Conservation (phyloP, 2,888 invertebrate genomes). For the Drosophila cyrtoloma region DNA sequence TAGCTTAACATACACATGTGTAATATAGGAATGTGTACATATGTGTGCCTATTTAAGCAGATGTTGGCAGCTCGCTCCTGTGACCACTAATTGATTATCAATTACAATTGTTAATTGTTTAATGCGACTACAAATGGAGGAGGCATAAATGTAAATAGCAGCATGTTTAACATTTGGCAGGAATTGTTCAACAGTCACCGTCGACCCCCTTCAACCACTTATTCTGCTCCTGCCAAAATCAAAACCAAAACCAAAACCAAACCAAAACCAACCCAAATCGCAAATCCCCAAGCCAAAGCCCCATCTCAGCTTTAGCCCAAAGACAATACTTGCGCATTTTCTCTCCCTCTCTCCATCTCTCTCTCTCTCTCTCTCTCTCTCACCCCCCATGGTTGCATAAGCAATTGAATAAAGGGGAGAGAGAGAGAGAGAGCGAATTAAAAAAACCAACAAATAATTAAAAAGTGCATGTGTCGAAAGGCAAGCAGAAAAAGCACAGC, state of each 20-base stretch:
- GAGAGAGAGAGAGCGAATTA: background rate
- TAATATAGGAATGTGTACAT: background rate
- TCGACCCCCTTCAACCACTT: background rate
- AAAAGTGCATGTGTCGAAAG: slow-evolving; percentile 51
- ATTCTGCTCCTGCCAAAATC: background rate
- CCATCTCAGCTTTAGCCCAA: slow-evolving; percentile 2
- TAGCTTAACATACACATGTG: background rate
- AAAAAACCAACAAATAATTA: slow-evolving; percentile 49
- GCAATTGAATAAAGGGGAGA: slow-evolving; percentile 72
- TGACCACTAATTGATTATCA: slow-evolving; percentile 74
- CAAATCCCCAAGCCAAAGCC: background rate
- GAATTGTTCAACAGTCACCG: background rate
- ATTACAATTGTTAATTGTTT: slow-evolving; percentile 75
- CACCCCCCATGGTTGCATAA: slow-evolving; percentile 30
- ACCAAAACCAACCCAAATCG: background rate
- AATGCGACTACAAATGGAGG: slow-evolving; percentile 63
- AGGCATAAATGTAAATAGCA: slow-evolving; percentile 50
- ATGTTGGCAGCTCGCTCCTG: slow-evolving; percentile 32
- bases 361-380: background rate
- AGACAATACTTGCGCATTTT: slow-evolving; percentile 33
- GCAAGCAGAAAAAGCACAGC: slow-evolving; percentile 29
- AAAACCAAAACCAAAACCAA: background rate
- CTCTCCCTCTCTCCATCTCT: too few relatives aligned
- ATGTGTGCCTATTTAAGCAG: background rate
- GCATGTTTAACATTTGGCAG: slow-evolving; percentile 50